Base-by-base conservation (phyloP, 2,888 invertebrate genomes). In the Mycalesis mineus region DNA sequence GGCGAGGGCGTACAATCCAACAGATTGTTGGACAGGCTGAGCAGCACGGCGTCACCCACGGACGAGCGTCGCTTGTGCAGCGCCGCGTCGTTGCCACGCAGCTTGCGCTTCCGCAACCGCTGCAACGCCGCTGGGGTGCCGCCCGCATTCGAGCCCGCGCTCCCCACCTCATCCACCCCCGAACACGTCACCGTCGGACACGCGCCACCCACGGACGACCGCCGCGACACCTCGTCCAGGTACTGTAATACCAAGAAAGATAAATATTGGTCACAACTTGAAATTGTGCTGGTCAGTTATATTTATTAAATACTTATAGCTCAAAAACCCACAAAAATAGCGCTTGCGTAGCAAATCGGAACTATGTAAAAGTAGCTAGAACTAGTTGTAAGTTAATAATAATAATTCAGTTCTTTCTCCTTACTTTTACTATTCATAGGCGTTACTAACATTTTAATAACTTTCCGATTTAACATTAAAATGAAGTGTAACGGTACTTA, bases 1-100 rank as follows among this genome's bases (percentile, higher is more conserved):
- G 96, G 96, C 82, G 95, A 95, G 53, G 94, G 92, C 53, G 97
- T 97, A 72, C 95, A 95, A 78, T 98, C 98, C 64, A 98, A 91
- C 80, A 97, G 95, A 69, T 97, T 97, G 33, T 95, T 95, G 65
- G 96, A 96, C 55, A 96, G 93, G 66, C 96, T 96, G 58, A 97
- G 91, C 60, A 95, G 91, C 36, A 95, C 96, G 47, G 96, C 94
- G 84, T 97, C 97, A 68, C 95, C 95, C 47, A 96, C 94, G 7
- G 96, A 96, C 1, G 97, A 96, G 63, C 97, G 92, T 28, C 97
- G 92, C 83, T 97, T 97, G 75, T 93, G 91, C 45, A 92, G 80
- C 65, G 92, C 92, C 13, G 93, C 89, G 53, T 90, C 90, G 11
- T 82, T 82, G 14, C 87, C 84, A 36, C 87, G 80, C 69, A 96